phyloP scores from a whole-genome alignment of 2,797 vertebrate species.

The Ispidina picta region DNA sequence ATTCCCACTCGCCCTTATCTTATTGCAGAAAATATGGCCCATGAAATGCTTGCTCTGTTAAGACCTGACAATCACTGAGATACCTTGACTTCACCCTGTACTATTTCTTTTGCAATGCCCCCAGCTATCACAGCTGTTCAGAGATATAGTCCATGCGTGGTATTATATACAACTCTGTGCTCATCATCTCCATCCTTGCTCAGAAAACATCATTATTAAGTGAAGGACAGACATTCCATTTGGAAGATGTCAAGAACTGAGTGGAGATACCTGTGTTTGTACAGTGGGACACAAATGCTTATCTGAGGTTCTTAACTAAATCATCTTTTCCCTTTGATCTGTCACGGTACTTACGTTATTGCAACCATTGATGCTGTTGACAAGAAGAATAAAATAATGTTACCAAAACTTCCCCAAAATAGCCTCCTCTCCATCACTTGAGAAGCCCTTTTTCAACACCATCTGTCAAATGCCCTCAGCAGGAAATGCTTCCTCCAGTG shows the following conservation, averaged over 20 bases:
- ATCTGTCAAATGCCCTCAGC: constrained; percentile 41
- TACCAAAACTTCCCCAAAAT: constrained; percentile 50
- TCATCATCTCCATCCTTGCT: neutral
- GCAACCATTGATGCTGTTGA: neutral
- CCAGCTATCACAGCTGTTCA: neutral
- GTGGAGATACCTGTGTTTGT: neutral
- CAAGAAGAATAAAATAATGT: neutral
- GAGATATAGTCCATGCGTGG: neutral
- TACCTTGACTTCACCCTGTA: neutral
- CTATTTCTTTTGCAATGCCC: neutral
- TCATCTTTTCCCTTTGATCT: neutral
- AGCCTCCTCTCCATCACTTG: neutral
- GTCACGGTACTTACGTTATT: neutral
- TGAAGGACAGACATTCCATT: accelerated
- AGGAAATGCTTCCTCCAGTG: constrained; percentile 65
- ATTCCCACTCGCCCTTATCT: neutral
- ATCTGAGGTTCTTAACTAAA: neutral
- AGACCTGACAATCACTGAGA: neutral
- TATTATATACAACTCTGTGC: neutral
- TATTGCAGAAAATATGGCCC: neutral
- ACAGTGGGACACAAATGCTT: neutral
- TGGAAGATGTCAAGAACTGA: neutral
- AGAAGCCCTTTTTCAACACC: constrained; percentile 18
- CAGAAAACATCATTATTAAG: neutral
- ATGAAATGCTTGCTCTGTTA: neutral